Evolutionary conservation across 2,797 vertebrate genomes (phyloP), one percentile per base, ranked within the genome.

Genomic region (Alosa sapidissima): DNA sequence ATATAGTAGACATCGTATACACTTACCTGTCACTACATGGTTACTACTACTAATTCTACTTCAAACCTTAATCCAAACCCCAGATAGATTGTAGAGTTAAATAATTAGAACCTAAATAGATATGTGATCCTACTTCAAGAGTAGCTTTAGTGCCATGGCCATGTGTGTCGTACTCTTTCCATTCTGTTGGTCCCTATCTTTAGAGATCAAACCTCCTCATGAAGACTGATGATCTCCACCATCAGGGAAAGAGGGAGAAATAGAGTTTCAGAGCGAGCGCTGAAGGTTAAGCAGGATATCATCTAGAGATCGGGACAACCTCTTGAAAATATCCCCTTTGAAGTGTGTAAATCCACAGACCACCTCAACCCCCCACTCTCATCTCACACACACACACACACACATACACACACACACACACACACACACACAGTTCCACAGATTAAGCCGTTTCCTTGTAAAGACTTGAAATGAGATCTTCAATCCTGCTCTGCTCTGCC

Each of bases 341-440:
- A 85, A 87, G 87, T 88, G 82, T 5, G 81, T 87, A 89, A 89
- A 89, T 89, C 84, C 87, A 86, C 87, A 87, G 81, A 81, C 24
- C 81, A 81, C 86, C 85, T 83, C 68, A 75, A 75, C 7, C 36
- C 62, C 62, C 13, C 28, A 28, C 54, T 55, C 58, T 62, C 58
- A n/a, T 8, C 58, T 41, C 41, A 45, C 36, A 19, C 36, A 7
- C 72, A 8, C 72, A 19, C 41, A 78, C 72, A 78, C 72, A 47
- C 72, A 78, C 36, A 75, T 68, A 75, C 36, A 41, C 41, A 78
- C 72, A 45, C 36, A 78, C 36, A 21, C 36, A 45, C 36, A 78
- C 72, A 45, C 36, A 78, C 41, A 78, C 72, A 45, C 82, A 58
- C 84, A 48, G 81, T 82, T 65, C 75, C 54, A 84, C 85, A 87